A percentile compares a stretch with the other conserved stretches of the same genome.
Evolutionary conservation across 2,888 invertebrate species (phyloP).

Genomic region (Globia sparganii): DNA sequence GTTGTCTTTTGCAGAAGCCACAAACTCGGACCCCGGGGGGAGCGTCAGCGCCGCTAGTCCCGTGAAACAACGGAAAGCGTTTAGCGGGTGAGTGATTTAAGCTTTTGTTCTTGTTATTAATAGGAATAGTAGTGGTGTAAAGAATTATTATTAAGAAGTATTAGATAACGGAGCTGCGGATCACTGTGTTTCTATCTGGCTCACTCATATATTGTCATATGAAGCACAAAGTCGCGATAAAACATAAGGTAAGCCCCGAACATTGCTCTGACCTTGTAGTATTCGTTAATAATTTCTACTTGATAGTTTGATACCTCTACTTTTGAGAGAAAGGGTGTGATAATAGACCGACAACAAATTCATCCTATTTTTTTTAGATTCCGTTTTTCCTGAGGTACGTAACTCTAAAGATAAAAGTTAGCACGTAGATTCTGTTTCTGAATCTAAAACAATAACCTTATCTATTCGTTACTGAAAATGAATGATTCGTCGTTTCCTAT

Average conservation of each 20-base stretch:
- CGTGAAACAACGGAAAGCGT: conserved; percentile 95
- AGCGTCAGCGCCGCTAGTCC: conserved; percentile 93
- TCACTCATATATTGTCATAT: background rate
- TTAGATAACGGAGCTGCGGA: background rate
- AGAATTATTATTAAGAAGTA: background rate
- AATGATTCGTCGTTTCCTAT: conserved; percentile 73
- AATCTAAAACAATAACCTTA: conserved; percentile 57
- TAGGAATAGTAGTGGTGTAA: background rate
- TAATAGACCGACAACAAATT: background rate
- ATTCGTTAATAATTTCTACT: background rate
- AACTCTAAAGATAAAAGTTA: background rate
- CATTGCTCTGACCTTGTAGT: background rate
- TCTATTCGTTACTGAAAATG: conserved; percentile 62
- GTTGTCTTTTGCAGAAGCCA: conserved; percentile 90
- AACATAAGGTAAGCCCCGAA: background rate
- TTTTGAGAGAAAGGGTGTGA: background rate
- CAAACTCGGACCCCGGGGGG: conserved; percentile 91
- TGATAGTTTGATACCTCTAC: background rate
- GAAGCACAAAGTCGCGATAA: background rate
- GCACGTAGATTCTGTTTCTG: background rate
- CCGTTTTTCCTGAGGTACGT: background rate
- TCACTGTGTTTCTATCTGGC: background rate
- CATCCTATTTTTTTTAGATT: background rate
- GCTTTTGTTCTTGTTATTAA: background rate
- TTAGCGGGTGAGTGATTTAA: conserved; percentile 93